Evolutionary conservation across 2,113 vertebrate genomes (phyloP).

Genomic region (Daphoenositta chrysoptera): DNA sequence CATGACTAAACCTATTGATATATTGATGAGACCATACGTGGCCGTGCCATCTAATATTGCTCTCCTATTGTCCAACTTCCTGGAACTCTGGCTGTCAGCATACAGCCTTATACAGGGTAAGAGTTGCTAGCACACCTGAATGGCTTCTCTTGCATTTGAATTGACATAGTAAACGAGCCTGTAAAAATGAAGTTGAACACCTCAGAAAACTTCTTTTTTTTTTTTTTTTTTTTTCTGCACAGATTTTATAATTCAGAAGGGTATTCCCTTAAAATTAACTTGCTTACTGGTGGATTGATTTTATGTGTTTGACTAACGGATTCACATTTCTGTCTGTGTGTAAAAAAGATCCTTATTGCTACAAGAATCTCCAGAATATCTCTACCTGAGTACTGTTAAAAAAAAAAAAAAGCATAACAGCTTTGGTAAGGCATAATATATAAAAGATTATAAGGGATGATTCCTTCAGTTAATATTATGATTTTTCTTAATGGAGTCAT

Average conservation of each 20-base stretch:
- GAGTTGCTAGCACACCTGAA: neutral
- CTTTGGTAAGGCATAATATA: neutral
- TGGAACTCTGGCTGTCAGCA: neutral
- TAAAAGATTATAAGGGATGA: neutral
- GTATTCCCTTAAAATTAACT: neutral
- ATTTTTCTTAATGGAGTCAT: neutral
- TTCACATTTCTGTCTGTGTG: neutral
- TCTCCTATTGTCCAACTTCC: conserved; percentile 14
- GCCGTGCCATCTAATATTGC: neutral
- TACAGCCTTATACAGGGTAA: neutral
- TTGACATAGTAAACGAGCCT: neutral
- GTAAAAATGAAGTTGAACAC: neutral
- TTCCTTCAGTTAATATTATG: neutral
- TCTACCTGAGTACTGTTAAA: neutral
- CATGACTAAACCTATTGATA: conserved; percentile 35
- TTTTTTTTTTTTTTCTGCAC: neutral
- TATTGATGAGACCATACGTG: neutral
- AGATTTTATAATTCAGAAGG: neutral
- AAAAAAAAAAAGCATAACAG: neutral
- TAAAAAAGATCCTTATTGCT: neutral
- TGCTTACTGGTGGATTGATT: neutral
- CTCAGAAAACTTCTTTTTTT: neutral
- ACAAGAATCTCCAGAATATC: neutral
- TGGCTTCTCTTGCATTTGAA: neutral
- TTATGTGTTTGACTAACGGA: neutral